These are phyloP conservation scores for Molothrus ater DNA, from an alignment of 2,797 vertebrate species.

Conservation along the genomic window DNA sequence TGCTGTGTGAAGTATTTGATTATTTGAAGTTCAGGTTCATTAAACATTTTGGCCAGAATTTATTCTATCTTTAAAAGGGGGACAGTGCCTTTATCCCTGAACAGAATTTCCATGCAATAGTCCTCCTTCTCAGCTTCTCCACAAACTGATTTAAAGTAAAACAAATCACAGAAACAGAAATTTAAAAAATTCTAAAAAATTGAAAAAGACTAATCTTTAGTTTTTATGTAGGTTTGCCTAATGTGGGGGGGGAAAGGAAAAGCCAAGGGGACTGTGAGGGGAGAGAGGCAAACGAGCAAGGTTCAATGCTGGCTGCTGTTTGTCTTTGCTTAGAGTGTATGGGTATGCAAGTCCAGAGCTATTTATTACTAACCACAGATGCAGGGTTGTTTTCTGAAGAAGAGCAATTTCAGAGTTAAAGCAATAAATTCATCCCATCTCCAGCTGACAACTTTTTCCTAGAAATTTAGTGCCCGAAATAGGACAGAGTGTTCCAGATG, in stretches of 20 bases:
- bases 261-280: background rate
- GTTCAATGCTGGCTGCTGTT: background rate
- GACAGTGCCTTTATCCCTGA: background rate
- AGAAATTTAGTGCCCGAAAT: background rate
- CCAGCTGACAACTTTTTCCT: slow-evolving; percentile 28
- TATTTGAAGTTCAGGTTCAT: background rate
- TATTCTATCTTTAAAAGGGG: background rate
- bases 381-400: background rate
- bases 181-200: no score
- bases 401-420: background rate
- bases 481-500: background rate
- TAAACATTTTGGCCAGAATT: background rate
- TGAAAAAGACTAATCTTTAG: background rate
- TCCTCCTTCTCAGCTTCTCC: background rate
- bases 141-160: background rate
- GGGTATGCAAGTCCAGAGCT: background rate
- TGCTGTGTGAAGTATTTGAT: background rate
- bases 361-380: background rate
- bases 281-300: background rate
- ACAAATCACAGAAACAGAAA: background rate
- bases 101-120: background rate
- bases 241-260: background rate
- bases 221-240: background rate
- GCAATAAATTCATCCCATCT: background rate
- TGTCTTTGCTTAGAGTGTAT: background rate